These are phyloP conservation scores for Archips crataeganus DNA, from an alignment of 2,888 invertebrate genomes.

Conservation along the genomic window DNA sequence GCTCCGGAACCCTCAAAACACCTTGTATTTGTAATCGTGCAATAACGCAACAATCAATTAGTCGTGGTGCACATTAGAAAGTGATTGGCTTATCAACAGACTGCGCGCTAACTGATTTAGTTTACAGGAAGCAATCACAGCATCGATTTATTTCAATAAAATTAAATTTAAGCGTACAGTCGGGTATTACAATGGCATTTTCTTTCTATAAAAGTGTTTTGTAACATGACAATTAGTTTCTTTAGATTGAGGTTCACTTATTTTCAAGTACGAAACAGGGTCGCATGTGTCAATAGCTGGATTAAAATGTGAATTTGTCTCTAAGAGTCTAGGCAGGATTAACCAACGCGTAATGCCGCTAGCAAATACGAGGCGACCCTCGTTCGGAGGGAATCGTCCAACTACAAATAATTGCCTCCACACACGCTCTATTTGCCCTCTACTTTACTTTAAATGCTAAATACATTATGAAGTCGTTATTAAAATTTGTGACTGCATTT, in stretches of 20 bases:
- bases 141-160: conserved; percentile 19
- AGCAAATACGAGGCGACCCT: conserved; percentile 64
- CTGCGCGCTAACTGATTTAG: conserved; percentile 1
- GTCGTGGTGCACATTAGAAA: conserved; percentile 41
- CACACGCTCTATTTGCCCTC: conserved; percentile 64
- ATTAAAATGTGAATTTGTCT: conserved; percentile 54
- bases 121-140: conserved; percentile 22
- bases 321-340: conserved; percentile 53
- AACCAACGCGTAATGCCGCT: conserved; percentile 66
- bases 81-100: conserved; percentile 28
- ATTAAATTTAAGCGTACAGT: neutral
- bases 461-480: conserved; percentile 40
- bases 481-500: conserved; percentile 29
- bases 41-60: conserved; percentile 47
- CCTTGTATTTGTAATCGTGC: neutral
- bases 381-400: conserved; percentile 54
- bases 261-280: conserved; percentile 30
- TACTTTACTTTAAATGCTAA: conserved; percentile 46
- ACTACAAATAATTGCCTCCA: conserved; percentile 64
- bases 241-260: conserved; percentile 14
- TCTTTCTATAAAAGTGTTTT: neutral
- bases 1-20: too few relatives aligned
- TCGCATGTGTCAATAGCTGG: conserved; percentile 53
- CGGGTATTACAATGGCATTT: neutral
- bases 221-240: neutral